Conservation (phyloP, 2,113 vertebrate species). For the Phodopus roborovskii region DNA sequence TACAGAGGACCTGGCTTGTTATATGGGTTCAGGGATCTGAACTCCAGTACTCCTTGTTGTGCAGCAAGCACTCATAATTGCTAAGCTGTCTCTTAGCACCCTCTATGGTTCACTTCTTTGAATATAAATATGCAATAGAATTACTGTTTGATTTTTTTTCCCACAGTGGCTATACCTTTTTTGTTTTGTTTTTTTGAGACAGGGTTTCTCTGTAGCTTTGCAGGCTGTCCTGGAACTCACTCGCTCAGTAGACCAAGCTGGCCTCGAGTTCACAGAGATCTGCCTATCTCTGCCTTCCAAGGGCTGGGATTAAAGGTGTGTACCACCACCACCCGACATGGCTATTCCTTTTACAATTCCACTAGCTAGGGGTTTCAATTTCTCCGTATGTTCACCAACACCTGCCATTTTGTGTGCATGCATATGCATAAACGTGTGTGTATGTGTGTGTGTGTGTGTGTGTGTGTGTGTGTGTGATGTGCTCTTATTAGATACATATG, state of each 20-base stretch:
- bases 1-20: background rate
- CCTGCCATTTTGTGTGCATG: background rate
- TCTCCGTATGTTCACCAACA: background rate
- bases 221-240: too few relatives aligned
- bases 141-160: background rate
- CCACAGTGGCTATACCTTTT: background rate
- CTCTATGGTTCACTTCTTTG: background rate
- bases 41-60: background rate
- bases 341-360: background rate
- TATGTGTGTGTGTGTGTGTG: background rate
- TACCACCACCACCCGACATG: too few relatives aligned
- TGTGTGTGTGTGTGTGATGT: background rate
- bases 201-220: too few relatives aligned
- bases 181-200: too few relatives aligned
- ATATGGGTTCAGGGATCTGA: background rate
- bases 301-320: too few relatives aligned
- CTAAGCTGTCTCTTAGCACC: background rate
- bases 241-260: too few relatives aligned
- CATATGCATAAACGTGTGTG: too few relatives aligned
- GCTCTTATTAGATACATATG: background rate
- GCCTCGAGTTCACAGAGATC: too few relatives aligned
- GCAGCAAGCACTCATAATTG: background rate
- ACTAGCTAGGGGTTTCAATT: background rate
- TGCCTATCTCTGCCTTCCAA: too few relatives aligned
- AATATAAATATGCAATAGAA: background rate